These are phyloP conservation scores for Falco biarmicus DNA, from an alignment of 2,797 vertebrate genomes.

Conservation along the genomic window DNA sequence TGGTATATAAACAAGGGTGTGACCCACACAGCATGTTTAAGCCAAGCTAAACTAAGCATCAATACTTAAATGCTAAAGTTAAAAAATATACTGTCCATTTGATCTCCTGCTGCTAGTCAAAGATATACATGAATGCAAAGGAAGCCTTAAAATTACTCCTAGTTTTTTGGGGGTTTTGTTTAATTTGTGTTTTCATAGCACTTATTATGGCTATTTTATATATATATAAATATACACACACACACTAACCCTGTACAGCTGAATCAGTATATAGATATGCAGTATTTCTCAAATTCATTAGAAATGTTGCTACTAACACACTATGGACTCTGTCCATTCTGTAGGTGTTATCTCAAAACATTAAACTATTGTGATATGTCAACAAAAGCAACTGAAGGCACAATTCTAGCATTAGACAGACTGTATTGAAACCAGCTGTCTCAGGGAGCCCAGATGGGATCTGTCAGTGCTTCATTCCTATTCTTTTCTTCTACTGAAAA, in stretches of 20 bases:
- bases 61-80: not conserved
- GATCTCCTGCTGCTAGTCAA: not conserved
- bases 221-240: not conserved
- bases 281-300: not conserved
- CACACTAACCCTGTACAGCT: not conserved
- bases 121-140: not conserved
- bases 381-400: slow-evolving; percentile 57
- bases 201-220: not conserved
- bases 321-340: not conserved
- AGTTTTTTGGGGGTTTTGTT: not conserved
- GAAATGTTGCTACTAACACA: not conserved
- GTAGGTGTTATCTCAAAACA: slow-evolving; percentile 54
- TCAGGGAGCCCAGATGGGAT: slow-evolving; percentile 54
- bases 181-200: not conserved
- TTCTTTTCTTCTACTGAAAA: slow-evolving; percentile 67
- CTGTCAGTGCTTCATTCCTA: slow-evolving; percentile 61
- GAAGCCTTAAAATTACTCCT: not conserved
- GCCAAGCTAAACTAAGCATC: not conserved
- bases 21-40: not conserved
- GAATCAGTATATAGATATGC: not conserved
- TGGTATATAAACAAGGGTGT: not conserved
- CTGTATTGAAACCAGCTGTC: slow-evolving; percentile 64
- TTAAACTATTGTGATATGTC: slow-evolving; percentile 44
- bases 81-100: not conserved
- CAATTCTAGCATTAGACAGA: slow-evolving; percentile 50